Evolutionary conservation across 2,888 invertebrate genomes (phyloP).

Genomic region (Tachina lurida): DNA sequence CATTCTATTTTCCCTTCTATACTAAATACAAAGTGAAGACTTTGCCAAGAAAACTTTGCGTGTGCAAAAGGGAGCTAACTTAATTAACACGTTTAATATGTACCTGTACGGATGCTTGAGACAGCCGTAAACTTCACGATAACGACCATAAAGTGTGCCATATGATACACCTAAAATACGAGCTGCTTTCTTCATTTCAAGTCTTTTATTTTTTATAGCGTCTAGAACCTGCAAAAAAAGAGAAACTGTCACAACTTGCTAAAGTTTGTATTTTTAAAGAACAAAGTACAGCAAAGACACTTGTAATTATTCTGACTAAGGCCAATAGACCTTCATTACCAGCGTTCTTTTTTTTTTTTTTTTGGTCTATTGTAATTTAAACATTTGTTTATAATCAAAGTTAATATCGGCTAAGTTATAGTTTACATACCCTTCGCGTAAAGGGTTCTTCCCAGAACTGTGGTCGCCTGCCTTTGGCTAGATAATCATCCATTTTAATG

Average conservation of each 20-base stretch:
- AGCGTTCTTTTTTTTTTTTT: too few relatives aligned
- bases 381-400: too few relatives aligned
- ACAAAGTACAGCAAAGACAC: too few relatives aligned
- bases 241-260: not conserved
- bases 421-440: conserved; percentile 86
- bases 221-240: conserved; percentile 88
- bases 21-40: too few relatives aligned
- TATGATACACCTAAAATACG: conserved; percentile 95
- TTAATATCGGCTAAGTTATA: not conserved
- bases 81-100: not conserved
- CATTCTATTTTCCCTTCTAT: too few relatives aligned
- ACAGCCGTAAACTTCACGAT: conserved; percentile 94
- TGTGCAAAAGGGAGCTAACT: too few relatives aligned
- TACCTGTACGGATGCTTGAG: conserved; percentile 94
- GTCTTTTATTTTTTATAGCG: conserved; percentile 93
- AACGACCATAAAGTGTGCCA: conserved; percentile 94
- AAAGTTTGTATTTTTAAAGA: too few relatives aligned
- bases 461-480: conserved; percentile 92
- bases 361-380: too few relatives aligned
- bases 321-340: too few relatives aligned
- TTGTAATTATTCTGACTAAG: too few relatives aligned
- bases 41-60: too few relatives aligned
- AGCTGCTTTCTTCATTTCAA: conserved; percentile 96
- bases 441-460: conserved; percentile 97
- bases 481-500: conserved; percentile 93